phyloP scores from a whole-genome alignment of 2,888 invertebrate genomes.

The Ischnus inquisitorius region DNA sequence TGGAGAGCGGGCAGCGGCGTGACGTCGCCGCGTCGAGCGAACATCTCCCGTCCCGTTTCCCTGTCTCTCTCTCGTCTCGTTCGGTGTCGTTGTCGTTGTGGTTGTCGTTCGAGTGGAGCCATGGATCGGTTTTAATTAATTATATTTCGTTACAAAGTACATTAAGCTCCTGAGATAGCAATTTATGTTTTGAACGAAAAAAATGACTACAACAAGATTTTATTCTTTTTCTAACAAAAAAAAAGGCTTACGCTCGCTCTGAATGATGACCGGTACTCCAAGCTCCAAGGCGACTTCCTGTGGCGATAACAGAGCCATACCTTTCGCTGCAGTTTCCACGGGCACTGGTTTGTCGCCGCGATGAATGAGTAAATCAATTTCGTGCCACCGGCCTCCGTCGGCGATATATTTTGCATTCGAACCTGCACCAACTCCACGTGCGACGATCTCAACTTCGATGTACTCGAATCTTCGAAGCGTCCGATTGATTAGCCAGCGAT shows the following conservation, averaged over 20 bases:
- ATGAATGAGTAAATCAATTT: conserved; percentile 92
- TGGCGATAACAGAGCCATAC: conserved; percentile 93
- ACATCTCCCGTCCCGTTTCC: no score
- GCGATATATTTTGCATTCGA: conserved; percentile 82
- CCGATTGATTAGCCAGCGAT: conserved; percentile 44
- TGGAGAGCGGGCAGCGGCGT: no score
- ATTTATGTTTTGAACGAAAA: no score
- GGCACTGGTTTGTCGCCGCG: conserved; percentile 93
- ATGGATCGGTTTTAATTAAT: no score
- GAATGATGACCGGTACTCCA: conserved; percentile 92
- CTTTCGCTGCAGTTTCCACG: conserved; percentile 92
- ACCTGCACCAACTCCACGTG: conserved; percentile 81
- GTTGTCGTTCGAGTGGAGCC: no score
- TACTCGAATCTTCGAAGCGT: conserved; percentile 62
- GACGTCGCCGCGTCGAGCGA: no score
- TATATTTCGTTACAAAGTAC: no score
- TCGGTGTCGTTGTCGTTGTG: no score
- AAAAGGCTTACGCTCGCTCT: conserved; percentile 92
- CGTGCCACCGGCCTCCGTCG: conserved; percentile 78
- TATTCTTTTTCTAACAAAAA: no score
- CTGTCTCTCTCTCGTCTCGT: no score
- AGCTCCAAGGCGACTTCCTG: conserved; percentile 91
- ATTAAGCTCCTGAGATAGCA: no score
- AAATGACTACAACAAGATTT: no score
- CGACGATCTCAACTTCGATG: conserved; percentile 65